These are phyloP conservation scores for Scolopax rusticola DNA, from an alignment of 2,797 vertebrate genomes.

Conservation along the genomic window DNA sequence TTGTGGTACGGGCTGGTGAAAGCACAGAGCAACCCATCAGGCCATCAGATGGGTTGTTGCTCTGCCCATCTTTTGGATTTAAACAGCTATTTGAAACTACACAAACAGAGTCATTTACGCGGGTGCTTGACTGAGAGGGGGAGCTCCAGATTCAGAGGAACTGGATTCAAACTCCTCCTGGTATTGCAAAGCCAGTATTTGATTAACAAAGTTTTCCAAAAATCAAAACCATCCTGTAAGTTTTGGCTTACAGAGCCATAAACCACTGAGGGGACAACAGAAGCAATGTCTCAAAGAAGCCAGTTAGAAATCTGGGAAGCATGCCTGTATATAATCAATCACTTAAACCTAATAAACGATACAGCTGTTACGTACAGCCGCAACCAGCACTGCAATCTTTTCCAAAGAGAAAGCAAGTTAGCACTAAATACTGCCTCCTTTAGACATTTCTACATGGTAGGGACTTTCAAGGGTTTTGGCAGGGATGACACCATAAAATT, in stretches of 20 bases:
- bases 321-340: constrained; percentile 51
- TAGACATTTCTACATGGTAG: neutral
- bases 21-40: neutral
- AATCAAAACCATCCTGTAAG: constrained; percentile 40
- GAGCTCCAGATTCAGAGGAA: neutral
- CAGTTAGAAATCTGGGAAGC: constrained; percentile 37
- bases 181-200: neutral
- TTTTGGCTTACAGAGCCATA: constrained; percentile 9
- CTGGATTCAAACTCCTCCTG: neutral
- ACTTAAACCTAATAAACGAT: constrained; percentile 33
- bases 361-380: neutral
- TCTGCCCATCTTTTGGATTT: neutral
- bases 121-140: neutral
- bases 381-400: neutral
- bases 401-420: constrained; percentile 1
- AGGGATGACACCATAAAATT: neutral
- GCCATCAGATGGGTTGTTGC: neutral
- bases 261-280: constrained; percentile 11
- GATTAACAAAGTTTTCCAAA: constrained; percentile 2
- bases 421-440: neutral
- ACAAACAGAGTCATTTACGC: neutral
- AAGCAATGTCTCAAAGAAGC: constrained; percentile 7
- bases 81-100: neutral
- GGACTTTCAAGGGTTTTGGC: constrained; percentile 8
- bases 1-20: neutral